These are phyloP conservation scores for Drosophila cognata DNA, from an alignment of 2,888 invertebrate genomes.

Conservation along the genomic window DNA sequence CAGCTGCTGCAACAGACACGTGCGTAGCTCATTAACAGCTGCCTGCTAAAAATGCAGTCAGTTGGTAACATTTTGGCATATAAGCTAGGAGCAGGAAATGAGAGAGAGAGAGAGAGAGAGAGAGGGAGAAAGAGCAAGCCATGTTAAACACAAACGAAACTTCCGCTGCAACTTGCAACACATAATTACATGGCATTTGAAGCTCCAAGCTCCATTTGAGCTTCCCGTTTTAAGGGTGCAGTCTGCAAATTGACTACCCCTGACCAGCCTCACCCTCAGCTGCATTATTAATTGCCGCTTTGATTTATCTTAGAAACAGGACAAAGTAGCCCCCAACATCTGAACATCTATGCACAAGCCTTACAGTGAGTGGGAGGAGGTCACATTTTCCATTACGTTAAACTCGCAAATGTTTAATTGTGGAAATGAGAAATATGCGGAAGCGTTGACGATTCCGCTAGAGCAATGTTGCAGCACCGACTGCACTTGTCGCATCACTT, in stretches of 20 bases:
- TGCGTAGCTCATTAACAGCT: constrained; percentile 53
- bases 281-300: constrained; percentile 75
- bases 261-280: constrained; percentile 30
- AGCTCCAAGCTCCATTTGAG: constrained; percentile 72
- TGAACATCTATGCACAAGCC: neutral
- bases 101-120: neutral
- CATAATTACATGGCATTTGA: constrained; percentile 65
- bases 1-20: constrained; percentile 36
- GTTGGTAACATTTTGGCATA: constrained; percentile 17
- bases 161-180: constrained; percentile 51
- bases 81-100: constrained; percentile 2
- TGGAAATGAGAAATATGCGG: constrained; percentile 82
- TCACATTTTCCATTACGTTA: constrained; percentile 63
- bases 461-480: constrained; percentile 67
- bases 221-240: constrained; percentile 63
- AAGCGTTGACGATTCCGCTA: constrained; percentile 80
- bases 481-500: constrained; percentile 82
- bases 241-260: constrained; percentile 48
- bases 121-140: constrained; percentile 1
- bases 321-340: constrained; percentile 6
- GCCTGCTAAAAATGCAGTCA: constrained; percentile 34
- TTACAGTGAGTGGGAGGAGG: neutral
- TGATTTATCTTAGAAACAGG: constrained; percentile 74
- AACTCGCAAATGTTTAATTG: constrained; percentile 78
- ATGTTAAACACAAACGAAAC: constrained; percentile 13